phyloP scores from a whole-genome alignment of 2,888 invertebrate genomes.

The Drosophila ustulata region DNA sequence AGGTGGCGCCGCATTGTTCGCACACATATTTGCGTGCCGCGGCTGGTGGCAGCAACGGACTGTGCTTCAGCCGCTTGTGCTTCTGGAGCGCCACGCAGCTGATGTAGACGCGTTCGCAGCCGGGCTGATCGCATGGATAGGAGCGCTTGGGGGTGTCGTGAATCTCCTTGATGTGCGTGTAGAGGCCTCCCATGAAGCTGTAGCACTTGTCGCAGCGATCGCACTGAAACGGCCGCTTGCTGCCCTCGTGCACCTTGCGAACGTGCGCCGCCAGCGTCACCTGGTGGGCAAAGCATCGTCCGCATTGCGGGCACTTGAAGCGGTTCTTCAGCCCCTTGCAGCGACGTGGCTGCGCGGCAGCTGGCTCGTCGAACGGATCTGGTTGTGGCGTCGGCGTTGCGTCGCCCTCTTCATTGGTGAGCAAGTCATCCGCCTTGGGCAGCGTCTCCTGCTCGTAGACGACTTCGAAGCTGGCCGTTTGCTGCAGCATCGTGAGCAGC shows the following conservation, averaged over 20 bases:
- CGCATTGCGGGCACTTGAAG: slow-evolving; percentile 74
- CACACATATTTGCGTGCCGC: slow-evolving; percentile 76
- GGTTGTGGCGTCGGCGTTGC: slow-evolving; percentile 27
- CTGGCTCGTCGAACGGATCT: slow-evolving; percentile 67
- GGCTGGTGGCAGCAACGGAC: slow-evolving; percentile 20
- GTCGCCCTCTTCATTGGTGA: background rate
- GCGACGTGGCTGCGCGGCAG: slow-evolving; percentile 7
- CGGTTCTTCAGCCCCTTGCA: slow-evolving; percentile 64
- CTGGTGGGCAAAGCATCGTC: slow-evolving; percentile 77
- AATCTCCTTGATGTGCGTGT: slow-evolving; percentile 81
- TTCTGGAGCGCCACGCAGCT: slow-evolving; percentile 82
- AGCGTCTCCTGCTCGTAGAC: slow-evolving; percentile 56
- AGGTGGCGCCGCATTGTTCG: slow-evolving; percentile 82
- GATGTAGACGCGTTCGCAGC: slow-evolving; percentile 80
- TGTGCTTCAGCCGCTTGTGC: slow-evolving; percentile 82
- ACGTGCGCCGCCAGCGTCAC: slow-evolving; percentile 77
- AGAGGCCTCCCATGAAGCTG: slow-evolving; percentile 81
- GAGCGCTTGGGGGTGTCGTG: slow-evolving; percentile 72
- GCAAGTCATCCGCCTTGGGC: slow-evolving; percentile 21
- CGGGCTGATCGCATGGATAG: slow-evolving; percentile 74
- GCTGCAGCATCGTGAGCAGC: slow-evolving; percentile 53
- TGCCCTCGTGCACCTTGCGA: slow-evolving; percentile 81
- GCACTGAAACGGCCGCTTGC: slow-evolving; percentile 78
- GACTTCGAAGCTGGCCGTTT: slow-evolving; percentile 50
- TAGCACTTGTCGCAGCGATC: slow-evolving; percentile 82